Percentiles rank a stretch among this genome's conserved stretches.
These are phyloP conservation scores for Ciconia boyciana DNA, from an alignment of 2,113 vertebrate species.

Conservation along the genomic window DNA sequence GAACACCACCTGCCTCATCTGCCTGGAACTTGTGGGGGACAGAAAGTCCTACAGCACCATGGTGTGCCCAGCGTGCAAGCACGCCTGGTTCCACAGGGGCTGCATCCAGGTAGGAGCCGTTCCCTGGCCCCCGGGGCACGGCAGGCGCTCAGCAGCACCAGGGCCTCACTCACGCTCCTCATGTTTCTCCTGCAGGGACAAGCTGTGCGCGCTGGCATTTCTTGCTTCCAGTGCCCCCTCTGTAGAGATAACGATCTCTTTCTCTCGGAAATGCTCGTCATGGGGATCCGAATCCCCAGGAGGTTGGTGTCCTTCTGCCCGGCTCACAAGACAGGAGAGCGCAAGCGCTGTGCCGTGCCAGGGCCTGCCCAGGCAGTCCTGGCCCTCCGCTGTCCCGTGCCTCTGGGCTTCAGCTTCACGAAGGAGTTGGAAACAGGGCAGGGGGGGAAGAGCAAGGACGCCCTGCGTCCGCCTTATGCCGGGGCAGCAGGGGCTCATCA, in stretches of 20 bases:
- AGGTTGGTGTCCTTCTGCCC: too few relatives aligned
- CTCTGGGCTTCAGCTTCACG: background rate
- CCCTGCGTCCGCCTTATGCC: background rate
- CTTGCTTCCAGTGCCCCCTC: background rate
- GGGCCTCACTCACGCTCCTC: too few relatives aligned
- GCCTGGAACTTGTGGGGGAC: background rate
- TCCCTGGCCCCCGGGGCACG: too few relatives aligned
- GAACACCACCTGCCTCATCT: background rate
- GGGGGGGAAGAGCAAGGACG: fast-evolving
- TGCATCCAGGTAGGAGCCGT: background rate
- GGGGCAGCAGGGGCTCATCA: too few relatives aligned
- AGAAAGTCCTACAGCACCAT: fast-evolving
- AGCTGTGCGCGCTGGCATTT: background rate
- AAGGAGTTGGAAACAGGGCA: background rate
- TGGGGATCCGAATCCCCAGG: background rate
- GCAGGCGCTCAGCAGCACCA: too few relatives aligned
- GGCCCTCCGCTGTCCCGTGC: fast-evolving
- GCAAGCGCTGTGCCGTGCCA: background rate
- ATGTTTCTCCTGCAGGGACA: background rate
- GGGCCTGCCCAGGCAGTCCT: too few relatives aligned
- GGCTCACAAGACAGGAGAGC: background rate
- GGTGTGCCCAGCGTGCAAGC: background rate
- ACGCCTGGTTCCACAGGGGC: background rate
- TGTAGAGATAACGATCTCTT: background rate
- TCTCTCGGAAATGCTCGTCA: background rate